A percentile compares a stretch with the other conserved stretches of the same genome.
These are phyloP conservation scores for Pogonophryne albipinna DNA, from an alignment of 2,797 vertebrate genomes.

Conservation along the genomic window DNA sequence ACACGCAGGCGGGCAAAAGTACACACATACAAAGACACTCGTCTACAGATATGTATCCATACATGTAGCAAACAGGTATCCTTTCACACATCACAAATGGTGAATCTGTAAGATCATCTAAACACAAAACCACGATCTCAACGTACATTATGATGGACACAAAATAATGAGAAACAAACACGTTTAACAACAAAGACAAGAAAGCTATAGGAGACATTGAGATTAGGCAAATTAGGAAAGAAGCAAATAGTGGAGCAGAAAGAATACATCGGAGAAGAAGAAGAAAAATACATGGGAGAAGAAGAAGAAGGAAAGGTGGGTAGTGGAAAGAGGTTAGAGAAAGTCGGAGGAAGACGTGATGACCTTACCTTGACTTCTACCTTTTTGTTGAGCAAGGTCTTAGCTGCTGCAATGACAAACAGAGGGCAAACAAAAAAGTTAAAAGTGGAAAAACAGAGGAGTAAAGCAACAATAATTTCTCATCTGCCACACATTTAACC, in stretches of 20 bases:
- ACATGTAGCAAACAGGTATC: slow-evolving; percentile 1
- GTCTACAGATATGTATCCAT: slow-evolving; percentile 19
- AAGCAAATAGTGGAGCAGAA: not conserved
- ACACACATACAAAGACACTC: slow-evolving; percentile 10
- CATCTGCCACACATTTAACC: slow-evolving; percentile 1
- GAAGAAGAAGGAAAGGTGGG: slow-evolving; percentile 13
- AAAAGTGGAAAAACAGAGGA: slow-evolving; percentile 33
- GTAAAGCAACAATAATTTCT: not conserved
- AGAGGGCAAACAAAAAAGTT: slow-evolving; percentile 47
- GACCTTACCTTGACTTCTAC: slow-evolving; percentile 88
- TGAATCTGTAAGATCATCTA: not conserved
- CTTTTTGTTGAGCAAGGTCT: slow-evolving; percentile 89
- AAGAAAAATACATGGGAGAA: not conserved
- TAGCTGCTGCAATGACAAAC: slow-evolving; percentile 85
- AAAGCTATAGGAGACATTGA: not conserved
- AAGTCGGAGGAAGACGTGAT: too few relatives aligned
- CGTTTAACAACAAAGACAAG: slow-evolving; percentile 4
- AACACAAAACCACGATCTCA: slow-evolving; percentile 9
- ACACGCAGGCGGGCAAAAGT: slow-evolving; percentile 20
- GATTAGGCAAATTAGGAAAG: not conserved
- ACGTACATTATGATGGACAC: not conserved
- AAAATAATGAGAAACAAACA: slow-evolving; percentile 5
- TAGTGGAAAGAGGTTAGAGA: too few relatives aligned
- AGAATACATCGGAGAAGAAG: not conserved
- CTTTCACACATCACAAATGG: not conserved